phyloP scores from a whole-genome alignment of 2,113 vertebrate genomes.

The Lycaon pictus region DNA sequence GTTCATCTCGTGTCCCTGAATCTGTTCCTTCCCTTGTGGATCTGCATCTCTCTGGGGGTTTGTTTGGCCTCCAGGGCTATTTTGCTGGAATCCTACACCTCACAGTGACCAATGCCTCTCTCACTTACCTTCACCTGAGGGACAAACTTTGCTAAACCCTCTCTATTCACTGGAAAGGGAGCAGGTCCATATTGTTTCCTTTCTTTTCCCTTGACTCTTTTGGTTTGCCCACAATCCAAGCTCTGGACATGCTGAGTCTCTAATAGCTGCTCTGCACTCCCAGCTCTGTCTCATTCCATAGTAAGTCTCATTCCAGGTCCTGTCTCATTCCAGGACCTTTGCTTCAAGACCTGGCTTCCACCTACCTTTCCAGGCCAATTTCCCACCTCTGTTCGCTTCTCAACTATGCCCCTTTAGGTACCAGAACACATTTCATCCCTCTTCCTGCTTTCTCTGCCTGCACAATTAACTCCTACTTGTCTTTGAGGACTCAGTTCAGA shows the following conservation, averaged over 20 bases:
- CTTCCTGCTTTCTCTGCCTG: not conserved
- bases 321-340: not conserved
- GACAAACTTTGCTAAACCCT: not conserved
- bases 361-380: not conserved
- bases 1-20: not conserved
- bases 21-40: not conserved
- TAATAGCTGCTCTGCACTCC: not conserved
- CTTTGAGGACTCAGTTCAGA: not conserved
- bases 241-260: not conserved
- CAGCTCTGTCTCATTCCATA: not conserved
- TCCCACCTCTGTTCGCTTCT: not conserved
- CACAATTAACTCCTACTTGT: no score
- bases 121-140: not conserved
- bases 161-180: not conserved
- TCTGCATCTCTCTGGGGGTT: not conserved
- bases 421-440: not conserved
- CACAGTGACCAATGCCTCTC: not conserved
- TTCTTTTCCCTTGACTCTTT: not conserved
- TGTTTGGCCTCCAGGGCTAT: not conserved
- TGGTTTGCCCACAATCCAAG: not conserved
- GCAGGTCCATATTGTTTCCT: not conserved
- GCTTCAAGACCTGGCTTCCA: not conserved
- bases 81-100: not conserved
- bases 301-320: not conserved
- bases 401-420: accelerated